These are phyloP conservation scores for Propithecus deckenii DNA, from an alignment of 2,797 vertebrate species.

Conservation along the genomic window DNA sequence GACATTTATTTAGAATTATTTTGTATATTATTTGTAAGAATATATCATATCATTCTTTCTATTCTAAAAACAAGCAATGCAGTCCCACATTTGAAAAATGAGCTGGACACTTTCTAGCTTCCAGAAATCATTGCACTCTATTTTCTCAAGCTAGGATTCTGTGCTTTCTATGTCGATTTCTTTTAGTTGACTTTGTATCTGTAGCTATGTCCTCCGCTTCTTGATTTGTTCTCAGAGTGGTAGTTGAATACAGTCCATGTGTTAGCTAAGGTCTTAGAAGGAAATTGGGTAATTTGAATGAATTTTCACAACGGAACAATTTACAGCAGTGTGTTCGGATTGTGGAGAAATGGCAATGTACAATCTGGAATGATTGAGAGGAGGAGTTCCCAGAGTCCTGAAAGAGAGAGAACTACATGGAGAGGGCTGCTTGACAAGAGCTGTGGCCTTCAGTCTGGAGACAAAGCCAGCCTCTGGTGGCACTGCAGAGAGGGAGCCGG, in stretches of 20 bases:
- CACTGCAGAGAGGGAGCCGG: neutral
- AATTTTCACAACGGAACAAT: neutral
- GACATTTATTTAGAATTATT: neutral
- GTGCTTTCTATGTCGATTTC: neutral
- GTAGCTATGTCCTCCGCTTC: neutral
- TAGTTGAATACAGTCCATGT: neutral
- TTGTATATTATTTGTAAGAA: neutral
- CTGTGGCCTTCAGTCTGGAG: neutral
- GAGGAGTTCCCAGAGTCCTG: neutral
- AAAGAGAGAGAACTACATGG: neutral
- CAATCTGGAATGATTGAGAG: neutral
- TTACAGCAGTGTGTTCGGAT: neutral
- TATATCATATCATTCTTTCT: neutral
- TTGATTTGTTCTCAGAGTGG: neutral
- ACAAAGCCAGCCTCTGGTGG: neutral
- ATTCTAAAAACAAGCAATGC: neutral
- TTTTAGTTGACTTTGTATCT: neutral
- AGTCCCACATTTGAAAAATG: neutral
- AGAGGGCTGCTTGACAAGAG: neutral
- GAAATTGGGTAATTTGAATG: neutral
- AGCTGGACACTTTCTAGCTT: neutral
- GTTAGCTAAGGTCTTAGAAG: neutral
- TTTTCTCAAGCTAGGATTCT: neutral
- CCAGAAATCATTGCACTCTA: fast-evolving
- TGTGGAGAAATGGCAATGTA: neutral